phyloP scores from a whole-genome alignment of 2,797 vertebrate species.

The Coendou prehensilis region DNA sequence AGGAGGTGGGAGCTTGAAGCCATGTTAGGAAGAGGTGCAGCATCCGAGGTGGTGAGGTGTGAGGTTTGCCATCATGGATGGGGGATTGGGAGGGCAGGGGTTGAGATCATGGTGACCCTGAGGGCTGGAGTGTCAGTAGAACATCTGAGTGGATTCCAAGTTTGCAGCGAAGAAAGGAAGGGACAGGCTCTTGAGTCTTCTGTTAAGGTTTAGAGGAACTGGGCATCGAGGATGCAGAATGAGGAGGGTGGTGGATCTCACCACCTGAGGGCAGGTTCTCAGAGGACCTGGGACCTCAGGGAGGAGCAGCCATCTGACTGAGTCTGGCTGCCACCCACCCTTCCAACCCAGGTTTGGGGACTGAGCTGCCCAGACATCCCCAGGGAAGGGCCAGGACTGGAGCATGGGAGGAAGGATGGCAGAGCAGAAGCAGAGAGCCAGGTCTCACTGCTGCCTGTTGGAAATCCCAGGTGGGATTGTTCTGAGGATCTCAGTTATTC shows the following conservation, averaged over 20 bases:
- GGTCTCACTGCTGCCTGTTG: neutral
- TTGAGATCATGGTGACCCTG: neutral
- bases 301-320: neutral
- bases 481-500: neutral
- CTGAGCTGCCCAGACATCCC: neutral
- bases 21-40: neutral
- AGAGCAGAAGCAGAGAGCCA: neutral
- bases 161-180: neutral
- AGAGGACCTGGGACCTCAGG: neutral
- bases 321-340: neutral
- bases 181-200: neutral
- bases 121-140: neutral
- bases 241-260: neutral
- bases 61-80: neutral
- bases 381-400: neutral
- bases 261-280: neutral
- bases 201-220: neutral
- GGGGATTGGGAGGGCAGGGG: neutral
- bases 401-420: neutral
- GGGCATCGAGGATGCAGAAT: neutral
- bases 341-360: neutral
- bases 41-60: neutral
- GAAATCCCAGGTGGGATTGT: neutral
- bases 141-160: neutral
- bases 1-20: neutral